A percentile compares a stretch with the other conserved stretches of the same genome.
phyloP scores from a whole-genome alignment of 2,888 invertebrate genomes.

The Amaurobius ferox region DNA sequence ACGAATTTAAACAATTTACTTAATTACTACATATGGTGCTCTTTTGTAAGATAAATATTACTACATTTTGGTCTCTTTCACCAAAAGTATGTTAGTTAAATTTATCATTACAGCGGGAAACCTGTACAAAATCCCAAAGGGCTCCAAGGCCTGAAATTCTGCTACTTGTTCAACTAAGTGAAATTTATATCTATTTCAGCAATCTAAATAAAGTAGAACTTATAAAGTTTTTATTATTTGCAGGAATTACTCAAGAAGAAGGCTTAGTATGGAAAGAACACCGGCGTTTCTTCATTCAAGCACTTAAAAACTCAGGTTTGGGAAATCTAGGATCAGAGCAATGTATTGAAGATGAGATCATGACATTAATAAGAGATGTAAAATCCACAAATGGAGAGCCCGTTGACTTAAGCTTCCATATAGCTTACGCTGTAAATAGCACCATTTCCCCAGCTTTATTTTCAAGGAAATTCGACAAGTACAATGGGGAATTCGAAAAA shows the following conservation, averaged over 20 bases:
- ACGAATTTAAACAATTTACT: no score
- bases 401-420: conserved; percentile 79
- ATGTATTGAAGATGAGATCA: conserved; percentile 32
- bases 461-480: conserved; percentile 8
- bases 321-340: conserved; percentile 53
- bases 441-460: conserved; percentile 35
- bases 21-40: no score
- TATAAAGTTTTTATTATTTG: no score
- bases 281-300: conserved; percentile 83
- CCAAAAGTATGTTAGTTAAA: no score
- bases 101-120: no score
- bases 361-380: conserved; percentile 22
- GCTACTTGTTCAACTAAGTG: no score
- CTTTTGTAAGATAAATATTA: no score
- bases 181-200: no score
- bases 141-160: no score
- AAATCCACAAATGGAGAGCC: conserved; percentile 35
- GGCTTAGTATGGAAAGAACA: conserved; percentile 83
- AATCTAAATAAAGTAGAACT: no score
- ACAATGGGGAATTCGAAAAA: background rate
- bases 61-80: no score
- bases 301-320: conserved; percentile 80
- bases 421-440: conserved; percentile 77
- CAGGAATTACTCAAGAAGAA: conserved; percentile 85
- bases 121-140: no score